phyloP scores from a whole-genome alignment of 1,140 invertebrate genomes.

The Ceratina calcarata region DNA sequence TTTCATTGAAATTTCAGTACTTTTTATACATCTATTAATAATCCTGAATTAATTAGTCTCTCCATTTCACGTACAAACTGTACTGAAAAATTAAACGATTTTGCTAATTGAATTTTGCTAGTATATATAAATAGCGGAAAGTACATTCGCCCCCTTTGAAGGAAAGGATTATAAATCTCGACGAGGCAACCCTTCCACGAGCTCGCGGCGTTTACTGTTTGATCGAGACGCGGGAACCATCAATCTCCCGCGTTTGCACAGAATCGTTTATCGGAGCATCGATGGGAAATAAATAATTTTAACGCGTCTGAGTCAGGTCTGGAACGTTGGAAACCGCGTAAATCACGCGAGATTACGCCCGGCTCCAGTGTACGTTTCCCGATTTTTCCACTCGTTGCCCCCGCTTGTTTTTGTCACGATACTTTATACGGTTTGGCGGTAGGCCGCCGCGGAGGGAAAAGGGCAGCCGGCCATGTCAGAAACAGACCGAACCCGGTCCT shows the following conservation, averaged over 20 bases:
- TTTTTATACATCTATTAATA: no score
- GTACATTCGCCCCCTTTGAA: neutral
- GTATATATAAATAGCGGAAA: neutral
- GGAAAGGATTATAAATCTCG: neutral
- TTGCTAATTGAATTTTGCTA: no score
- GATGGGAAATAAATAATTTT: constrained; percentile 51
- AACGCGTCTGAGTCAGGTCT: constrained; percentile 1
- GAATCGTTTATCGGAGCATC: neutral
- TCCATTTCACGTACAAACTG: no score
- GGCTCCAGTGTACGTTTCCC: constrained; percentile 25
- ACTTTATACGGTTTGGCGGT: constrained; percentile 61
- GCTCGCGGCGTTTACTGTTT: neutral
- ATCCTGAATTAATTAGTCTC: no score
- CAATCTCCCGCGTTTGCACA: neutral
- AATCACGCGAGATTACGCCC: constrained; percentile 65
- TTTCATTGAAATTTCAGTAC: no score
- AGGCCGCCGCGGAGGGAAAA: constrained; percentile 28
- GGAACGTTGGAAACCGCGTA: constrained; percentile 34
- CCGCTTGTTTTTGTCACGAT: constrained; percentile 71
- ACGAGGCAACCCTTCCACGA: neutral
- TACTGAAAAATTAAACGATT: no score
- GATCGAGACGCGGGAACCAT: neutral
- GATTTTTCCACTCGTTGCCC: constrained; percentile 29
- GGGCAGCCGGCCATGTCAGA: constrained; percentile 48
- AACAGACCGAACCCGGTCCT: constrained; percentile 38